phyloP scores from a whole-genome alignment of 2,797 vertebrate genomes.

The Chelidonichthys spinosus region DNA sequence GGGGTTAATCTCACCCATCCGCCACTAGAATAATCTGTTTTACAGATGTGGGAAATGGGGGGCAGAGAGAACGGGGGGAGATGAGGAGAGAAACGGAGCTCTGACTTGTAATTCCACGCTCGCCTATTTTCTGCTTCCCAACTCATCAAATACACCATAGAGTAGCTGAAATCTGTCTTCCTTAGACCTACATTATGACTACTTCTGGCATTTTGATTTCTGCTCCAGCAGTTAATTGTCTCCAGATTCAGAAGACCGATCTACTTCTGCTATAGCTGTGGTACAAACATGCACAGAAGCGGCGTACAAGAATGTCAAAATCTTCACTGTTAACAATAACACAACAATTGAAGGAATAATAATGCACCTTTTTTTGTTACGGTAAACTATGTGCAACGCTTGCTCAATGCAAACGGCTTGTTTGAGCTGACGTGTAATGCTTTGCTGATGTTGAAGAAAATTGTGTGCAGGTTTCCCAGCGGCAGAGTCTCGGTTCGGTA shows the following conservation, averaged over 20 bases:
- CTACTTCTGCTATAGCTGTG: conserved; percentile 40
- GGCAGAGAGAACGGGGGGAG: conserved; percentile 27
- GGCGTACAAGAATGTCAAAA: conserved; percentile 27
- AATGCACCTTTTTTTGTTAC: neutral
- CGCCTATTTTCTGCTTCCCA: conserved; percentile 40
- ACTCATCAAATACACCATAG: conserved; percentile 54
- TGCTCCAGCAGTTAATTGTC: conserved; percentile 65
- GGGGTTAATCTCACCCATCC: conserved; percentile 58
- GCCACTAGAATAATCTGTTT: conserved; percentile 50
- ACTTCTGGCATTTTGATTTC: conserved; percentile 64
- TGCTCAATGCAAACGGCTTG: conserved; percentile 12
- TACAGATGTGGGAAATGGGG: conserved; percentile 64
- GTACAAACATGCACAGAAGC: conserved; percentile 35
- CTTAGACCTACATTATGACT: conserved; percentile 53
- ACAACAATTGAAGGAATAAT: conserved; percentile 13
- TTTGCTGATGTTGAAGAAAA: neutral
- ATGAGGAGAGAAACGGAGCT: conserved; percentile 27
- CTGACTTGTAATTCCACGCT: conserved; percentile 8
- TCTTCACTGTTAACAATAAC: conserved; percentile 8
- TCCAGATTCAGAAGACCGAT: conserved; percentile 69
- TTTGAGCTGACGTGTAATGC: conserved; percentile 3
- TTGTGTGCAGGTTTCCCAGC: conserved; percentile 2
- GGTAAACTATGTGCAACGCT: neutral
- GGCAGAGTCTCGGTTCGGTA: neutral
- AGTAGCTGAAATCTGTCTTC: conserved; percentile 53